Evolutionary conservation across 1,140 invertebrate species (phyloP).

Genomic region (Calephelis virginiensis): DNA sequence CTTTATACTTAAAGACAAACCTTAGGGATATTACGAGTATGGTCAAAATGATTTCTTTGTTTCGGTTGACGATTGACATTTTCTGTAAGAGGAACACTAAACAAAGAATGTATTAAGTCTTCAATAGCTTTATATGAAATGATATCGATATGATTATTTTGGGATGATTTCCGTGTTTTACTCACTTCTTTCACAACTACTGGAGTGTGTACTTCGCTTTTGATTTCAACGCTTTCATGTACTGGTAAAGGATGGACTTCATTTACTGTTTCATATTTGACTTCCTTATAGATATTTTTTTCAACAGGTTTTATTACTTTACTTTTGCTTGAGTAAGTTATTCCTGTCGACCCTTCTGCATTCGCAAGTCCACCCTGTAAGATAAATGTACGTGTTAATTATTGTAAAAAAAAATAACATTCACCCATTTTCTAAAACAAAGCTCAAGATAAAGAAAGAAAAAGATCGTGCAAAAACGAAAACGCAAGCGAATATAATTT

Average conservation of each 20-base stretch:
- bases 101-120: constrained; percentile 34
- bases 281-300: constrained; percentile 45
- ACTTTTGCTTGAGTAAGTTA: constrained; percentile 41
- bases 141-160: neutral
- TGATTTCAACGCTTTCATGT: constrained; percentile 25
- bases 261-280: constrained; percentile 48
- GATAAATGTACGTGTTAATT: neutral
- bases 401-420: neutral
- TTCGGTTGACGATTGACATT: constrained; percentile 26
- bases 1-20: no score
- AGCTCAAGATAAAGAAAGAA: no score
- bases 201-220: constrained; percentile 41
- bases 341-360: constrained; percentile 42
- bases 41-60: constrained; percentile 21
- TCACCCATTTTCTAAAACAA: no score
- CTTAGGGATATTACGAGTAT: no score
- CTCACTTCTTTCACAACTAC: constrained; percentile 65
- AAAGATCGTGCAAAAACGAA: no score
- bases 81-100: constrained; percentile 32
- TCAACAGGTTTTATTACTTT: constrained; percentile 37
- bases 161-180: constrained; percentile 36
- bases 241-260: constrained; percentile 42
- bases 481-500: no score
- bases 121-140: constrained; percentile 21
- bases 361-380: constrained; percentile 53